Evolutionary conservation across 2,888 invertebrate genomes (phyloP), one percentile per base, ranked within the genome.

Genomic region (Agrotis segetum): DNA sequence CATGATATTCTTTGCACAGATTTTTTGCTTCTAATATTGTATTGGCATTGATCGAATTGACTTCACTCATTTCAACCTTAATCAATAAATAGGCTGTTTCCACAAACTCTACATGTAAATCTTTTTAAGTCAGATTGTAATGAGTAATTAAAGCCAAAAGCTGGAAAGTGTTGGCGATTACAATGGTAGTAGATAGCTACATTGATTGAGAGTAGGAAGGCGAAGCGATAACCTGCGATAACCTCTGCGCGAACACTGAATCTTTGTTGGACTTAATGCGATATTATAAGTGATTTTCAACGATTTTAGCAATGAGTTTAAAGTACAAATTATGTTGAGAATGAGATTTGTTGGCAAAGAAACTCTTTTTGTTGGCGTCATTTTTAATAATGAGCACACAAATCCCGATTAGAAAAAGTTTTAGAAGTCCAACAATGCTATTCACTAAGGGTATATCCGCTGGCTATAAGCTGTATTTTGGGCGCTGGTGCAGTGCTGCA

Each of bases 201-300:
- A 75, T 73, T 83, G 85, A 85, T 85, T 85, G 77, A 75, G 77
- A 82, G 80, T 75, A 79, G 79, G 79, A 79, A 80, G 75, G 69
- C 77, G 59, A 59, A 14, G 56, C 40, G 85, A 85, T 85, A 85
- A 82, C 85, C 85, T 34, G 0, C n/a, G 84, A 82, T 84, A 85
- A 79, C 79, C 81, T 74, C 50, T 55, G 14, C 47, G 79, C 79
- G 79, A 80, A 82, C 67, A 82, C 77, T 59, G 74, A 71, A 75
- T 85, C 84, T 80, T 82, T 85, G 85, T 85, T 73, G 61, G 64
- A 72, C 78, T 80, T 81, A 74, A 50, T 52, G 59, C 65, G 60
- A 62, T 78, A 69, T 70, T 65, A 70, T 65, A 66, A 67, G 69
- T 77, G 82, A 80, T 81, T 81, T 69, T 60, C 46, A 81, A 81